Conservation (phyloP, 2,888 invertebrate species). For the Eledona agricola region DNA sequence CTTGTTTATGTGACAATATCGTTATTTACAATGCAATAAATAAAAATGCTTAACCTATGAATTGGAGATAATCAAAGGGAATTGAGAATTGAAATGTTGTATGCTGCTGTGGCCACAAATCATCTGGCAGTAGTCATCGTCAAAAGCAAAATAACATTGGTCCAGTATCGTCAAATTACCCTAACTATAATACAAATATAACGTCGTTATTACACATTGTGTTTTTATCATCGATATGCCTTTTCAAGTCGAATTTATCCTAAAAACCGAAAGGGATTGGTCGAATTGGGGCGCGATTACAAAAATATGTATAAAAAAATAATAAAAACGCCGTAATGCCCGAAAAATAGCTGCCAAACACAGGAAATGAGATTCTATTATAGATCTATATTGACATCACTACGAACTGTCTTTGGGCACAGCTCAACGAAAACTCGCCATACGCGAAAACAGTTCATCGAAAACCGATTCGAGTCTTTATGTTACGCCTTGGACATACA, state of each 20-base stretch:
- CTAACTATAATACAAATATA: constrained; percentile 29
- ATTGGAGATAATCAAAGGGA: constrained; percentile 22
- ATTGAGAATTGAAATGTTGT: constrained; percentile 19
- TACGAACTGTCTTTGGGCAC: constrained; percentile 30
- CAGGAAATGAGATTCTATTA: constrained; percentile 27
- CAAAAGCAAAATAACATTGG: constrained; percentile 42
- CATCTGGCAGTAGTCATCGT: constrained; percentile 25
- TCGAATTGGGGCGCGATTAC: constrained; percentile 20
- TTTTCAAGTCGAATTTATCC: constrained; percentile 17
- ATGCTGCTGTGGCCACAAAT: constrained; percentile 21
- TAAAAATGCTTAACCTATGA: constrained; percentile 15
- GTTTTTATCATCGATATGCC: constrained; percentile 29
- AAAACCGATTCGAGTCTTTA: constrained; percentile 34
- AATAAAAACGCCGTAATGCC: constrained; percentile 14
- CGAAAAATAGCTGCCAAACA: constrained; percentile 29
- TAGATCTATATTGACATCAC: constrained; percentile 41
- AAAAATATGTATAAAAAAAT: constrained; percentile 5
- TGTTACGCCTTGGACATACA: constrained; percentile 47
- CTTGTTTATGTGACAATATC: constrained; percentile 44
- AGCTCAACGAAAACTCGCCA: constrained; percentile 14
- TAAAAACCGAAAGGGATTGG: constrained; percentile 21
- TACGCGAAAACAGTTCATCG: constrained; percentile 28
- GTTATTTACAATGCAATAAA: constrained; percentile 39
- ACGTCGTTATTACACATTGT: constrained; percentile 13
- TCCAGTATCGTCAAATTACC: constrained; percentile 43